Percentiles rank a stretch among this genome's conserved stretches.
These are phyloP conservation scores for Spinus olivaceus DNA, from an alignment of 2,797 vertebrate species.

Conservation along the genomic window DNA sequence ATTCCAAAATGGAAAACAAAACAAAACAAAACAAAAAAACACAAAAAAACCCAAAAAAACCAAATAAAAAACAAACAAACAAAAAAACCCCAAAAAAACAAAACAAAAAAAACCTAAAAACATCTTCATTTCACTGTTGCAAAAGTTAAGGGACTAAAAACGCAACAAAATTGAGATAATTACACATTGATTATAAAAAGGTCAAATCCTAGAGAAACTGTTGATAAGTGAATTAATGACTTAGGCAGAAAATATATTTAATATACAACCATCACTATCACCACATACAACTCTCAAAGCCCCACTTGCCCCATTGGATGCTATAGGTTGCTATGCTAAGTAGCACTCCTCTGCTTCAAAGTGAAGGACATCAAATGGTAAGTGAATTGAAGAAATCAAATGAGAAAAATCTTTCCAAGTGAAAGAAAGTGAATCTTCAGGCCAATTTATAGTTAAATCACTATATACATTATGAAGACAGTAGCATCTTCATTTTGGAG, in stretches of 20 bases:
- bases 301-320: background rate
- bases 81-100: too few relatives aligned
- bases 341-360: background rate
- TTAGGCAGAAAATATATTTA: background rate
- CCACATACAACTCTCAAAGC: background rate
- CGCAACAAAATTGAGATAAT: background rate
- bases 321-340: background rate
- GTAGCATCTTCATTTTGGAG: background rate
- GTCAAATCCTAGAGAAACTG: background rate
- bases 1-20: background rate
- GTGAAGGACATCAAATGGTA: background rate
- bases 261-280: background rate
- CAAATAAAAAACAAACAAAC: background rate
- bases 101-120: too few relatives aligned
- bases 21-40: background rate
- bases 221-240: background rate
- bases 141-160: background rate
- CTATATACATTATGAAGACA: background rate
- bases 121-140: background rate
- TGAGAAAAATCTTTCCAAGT: background rate
- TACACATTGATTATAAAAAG: background rate
- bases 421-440: background rate
- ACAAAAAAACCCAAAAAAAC: too few relatives aligned
- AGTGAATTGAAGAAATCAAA: background rate
- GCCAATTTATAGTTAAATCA: background rate